Conservation (phyloP, 2,113 vertebrate genomes). For the Ciconia boyciana region DNA sequence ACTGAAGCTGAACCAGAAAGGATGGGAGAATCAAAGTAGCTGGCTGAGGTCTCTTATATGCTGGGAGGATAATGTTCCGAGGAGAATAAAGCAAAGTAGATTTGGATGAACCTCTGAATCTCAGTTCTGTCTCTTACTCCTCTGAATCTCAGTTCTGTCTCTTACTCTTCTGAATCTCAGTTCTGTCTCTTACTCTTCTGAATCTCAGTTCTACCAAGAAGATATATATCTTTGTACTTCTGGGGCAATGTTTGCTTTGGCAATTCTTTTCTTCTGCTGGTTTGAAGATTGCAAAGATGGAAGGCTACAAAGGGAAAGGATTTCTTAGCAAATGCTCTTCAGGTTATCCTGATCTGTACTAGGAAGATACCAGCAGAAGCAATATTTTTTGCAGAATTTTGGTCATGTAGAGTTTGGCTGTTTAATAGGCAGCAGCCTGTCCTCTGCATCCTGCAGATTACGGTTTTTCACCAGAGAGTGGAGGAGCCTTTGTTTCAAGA, state of each 20-base stretch:
- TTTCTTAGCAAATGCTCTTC: neutral
- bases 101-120: neutral
- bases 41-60: neutral
- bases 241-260: neutral
- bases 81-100: neutral
- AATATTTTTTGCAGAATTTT: neutral
- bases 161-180: neutral
- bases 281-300: neutral
- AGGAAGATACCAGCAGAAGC: neutral
- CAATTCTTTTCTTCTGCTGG: neutral
- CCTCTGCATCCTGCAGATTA: conserved; percentile 23
- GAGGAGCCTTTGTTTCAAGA: conserved; percentile 24
- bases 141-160: neutral
- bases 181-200: neutral
- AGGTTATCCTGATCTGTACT: neutral
- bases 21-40: neutral
- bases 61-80: neutral
- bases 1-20: neutral
- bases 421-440: neutral
- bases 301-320: neutral
- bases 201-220: neutral
- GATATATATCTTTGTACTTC: neutral
- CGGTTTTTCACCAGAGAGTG: neutral
- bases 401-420: neutral
- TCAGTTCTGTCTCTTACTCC: neutral